Conservation (phyloP, 2,888 invertebrate species). For the Sinhomidia bicolor region DNA sequence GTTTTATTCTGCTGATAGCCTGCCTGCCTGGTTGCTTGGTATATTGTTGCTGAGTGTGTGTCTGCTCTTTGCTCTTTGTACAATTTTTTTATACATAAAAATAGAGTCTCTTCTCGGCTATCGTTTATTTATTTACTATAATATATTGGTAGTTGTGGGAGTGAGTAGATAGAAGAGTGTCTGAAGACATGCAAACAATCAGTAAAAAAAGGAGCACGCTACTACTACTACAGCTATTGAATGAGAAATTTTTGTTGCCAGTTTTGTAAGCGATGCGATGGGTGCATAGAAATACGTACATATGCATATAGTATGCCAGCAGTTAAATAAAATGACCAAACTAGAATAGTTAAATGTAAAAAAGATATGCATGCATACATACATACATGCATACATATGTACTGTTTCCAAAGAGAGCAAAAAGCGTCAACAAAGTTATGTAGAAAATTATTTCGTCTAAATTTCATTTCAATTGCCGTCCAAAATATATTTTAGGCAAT, state of each 20-base stretch:
- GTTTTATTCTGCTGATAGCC: background rate
- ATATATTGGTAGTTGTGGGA: background rate
- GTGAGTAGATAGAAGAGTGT: background rate
- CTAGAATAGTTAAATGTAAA: background rate
- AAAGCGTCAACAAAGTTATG: no score
- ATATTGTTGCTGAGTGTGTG: background rate
- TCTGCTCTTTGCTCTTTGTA: background rate
- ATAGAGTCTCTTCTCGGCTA: background rate
- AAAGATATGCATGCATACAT: background rate
- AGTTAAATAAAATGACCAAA: conserved; percentile 6
- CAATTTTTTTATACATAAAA: background rate
- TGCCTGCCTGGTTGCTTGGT: background rate
- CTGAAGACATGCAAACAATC: conserved; percentile 28
- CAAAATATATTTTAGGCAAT: no score
- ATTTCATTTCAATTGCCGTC: no score
- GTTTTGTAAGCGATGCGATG: background rate
- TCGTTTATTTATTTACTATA: conserved; percentile 6
- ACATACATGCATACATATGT: no score
- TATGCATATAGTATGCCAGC: background rate
- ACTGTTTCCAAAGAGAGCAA: no score
- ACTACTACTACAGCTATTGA: background rate
- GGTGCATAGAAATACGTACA: no score
- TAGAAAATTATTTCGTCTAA: no score
- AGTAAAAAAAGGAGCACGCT: conserved; percentile 4
- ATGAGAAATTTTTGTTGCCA: background rate